Evolutionary conservation across 2,797 vertebrate genomes (phyloP), one percentile per base, ranked within the genome.

Genomic region (Lemur catta): DNA sequence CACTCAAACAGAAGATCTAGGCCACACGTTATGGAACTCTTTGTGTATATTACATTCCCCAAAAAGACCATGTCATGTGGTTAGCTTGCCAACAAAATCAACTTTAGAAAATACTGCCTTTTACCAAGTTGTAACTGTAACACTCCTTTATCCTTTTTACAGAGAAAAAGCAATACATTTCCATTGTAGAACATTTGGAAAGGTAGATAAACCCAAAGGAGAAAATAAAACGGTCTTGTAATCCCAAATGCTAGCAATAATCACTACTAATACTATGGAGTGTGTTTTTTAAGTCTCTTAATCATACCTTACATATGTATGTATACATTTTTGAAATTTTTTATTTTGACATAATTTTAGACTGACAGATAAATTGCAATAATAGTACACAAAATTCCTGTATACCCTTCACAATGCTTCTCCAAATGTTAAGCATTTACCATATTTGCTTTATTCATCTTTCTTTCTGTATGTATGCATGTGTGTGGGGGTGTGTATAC

Each of bases 301-400:
- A 81, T 61, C 55, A 89, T 22, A 67, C 12, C 28, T 87, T 85
- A 38, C 11, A 52, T 74, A 63, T 59, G 5, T 61, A 81, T 85
- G 85, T 75, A 18, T 33, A 20, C 71, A 50, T 52, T 88, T 69
- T 84, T 41, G 15, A 93, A 59, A 8, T 30, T 79, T 84, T 87
- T 71, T 43, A 65, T 91, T 86, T 65, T 80, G 20, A 67, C 48
- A 59, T 52, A 93, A 89, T 84, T 93, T 92, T 90, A 94, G 71
- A 55, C 30, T 38, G 55, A 72, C 75, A 82, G 50, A 96, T 35
- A 89, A 82, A 80, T 67, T 94, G n/a, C 46, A 90, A 57, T 43
- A 72, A 41, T 46, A 65, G 17, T 28, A 57, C 33, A 22, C n/a
- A 61, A 65, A 75, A 43, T 84, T 52, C 63, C 41, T n/a, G 22